Evolutionary conservation across 1,140 invertebrate species (phyloP).

Genomic region (Trichonephila clavipes): DNA sequence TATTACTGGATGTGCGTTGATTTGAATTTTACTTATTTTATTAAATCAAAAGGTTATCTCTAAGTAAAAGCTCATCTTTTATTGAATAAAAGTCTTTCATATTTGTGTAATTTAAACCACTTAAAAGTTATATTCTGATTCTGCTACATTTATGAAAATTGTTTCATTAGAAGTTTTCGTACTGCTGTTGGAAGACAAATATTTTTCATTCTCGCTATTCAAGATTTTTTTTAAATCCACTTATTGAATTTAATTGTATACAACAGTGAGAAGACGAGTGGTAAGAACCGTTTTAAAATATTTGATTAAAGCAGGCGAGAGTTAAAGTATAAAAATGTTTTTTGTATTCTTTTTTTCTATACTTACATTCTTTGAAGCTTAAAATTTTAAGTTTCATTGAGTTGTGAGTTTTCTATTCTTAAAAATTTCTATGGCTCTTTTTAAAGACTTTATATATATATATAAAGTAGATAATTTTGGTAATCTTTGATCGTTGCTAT

Average conservation of each 20-base stretch:
- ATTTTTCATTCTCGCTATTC: too few species aligned
- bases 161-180: too few species aligned
- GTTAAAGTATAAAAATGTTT: neutral
- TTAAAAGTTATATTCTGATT: too few species aligned
- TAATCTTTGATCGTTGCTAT: neutral
- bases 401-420: neutral
- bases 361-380: neutral
- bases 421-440: neutral
- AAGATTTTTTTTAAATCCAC: neutral
- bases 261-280: neutral
- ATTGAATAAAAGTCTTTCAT: too few species aligned
- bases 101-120: too few species aligned
- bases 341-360: neutral
- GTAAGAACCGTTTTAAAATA: neutral
- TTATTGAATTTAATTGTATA: neutral
- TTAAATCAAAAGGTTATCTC: too few species aligned
- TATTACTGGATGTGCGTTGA: too few species aligned
- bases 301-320: neutral
- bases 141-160: too few species aligned
- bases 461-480: neutral
- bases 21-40: too few species aligned
- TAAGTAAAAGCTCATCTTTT: too few species aligned
- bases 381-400: neutral
- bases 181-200: too few species aligned
- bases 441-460: neutral